phyloP scores from a whole-genome alignment of 1,140 invertebrate genomes.

The Mylabris phalerata region DNA sequence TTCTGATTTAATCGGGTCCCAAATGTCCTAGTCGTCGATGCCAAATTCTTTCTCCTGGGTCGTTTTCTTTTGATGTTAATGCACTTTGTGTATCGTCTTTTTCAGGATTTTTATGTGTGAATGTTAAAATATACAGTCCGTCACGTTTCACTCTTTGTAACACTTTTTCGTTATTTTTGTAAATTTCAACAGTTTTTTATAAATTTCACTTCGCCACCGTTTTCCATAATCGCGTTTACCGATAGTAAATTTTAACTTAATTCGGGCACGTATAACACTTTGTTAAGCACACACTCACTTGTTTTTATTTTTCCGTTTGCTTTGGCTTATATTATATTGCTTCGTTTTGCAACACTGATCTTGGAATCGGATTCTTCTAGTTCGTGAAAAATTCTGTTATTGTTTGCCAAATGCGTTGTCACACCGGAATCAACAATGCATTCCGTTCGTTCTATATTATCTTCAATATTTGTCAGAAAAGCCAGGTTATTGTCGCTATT shows the following conservation, averaged over 20 bases:
- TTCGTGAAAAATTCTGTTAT: not conserved
- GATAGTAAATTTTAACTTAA: too few species aligned
- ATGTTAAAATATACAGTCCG: not conserved
- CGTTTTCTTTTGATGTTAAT: not conserved
- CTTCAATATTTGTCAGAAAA: too few species aligned
- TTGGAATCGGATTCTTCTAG: not conserved
- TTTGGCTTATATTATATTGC: not conserved
- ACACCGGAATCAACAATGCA: not conserved
- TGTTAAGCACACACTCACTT: not conserved
- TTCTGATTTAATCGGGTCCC: not conserved
- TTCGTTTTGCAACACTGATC: not conserved
- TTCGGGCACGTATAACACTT: not conserved
- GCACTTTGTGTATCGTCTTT: not conserved
- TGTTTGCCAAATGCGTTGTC: not conserved
- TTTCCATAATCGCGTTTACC: too few species aligned
- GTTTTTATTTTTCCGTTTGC: slow-evolving; percentile 3
- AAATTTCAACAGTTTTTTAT: not conserved
- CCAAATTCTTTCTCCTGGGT: not conserved
- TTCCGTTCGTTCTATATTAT: not conserved
- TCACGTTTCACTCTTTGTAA: not conserved
- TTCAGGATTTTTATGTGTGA: not conserved
- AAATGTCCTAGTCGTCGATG: slow-evolving; percentile 2
- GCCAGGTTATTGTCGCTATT: too few species aligned
- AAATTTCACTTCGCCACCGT: too few species aligned
- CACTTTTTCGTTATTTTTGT: slow-evolving; percentile 1